Base-by-base conservation (phyloP, 2,888 invertebrate species). In the Ernsta delagoae region DNA sequence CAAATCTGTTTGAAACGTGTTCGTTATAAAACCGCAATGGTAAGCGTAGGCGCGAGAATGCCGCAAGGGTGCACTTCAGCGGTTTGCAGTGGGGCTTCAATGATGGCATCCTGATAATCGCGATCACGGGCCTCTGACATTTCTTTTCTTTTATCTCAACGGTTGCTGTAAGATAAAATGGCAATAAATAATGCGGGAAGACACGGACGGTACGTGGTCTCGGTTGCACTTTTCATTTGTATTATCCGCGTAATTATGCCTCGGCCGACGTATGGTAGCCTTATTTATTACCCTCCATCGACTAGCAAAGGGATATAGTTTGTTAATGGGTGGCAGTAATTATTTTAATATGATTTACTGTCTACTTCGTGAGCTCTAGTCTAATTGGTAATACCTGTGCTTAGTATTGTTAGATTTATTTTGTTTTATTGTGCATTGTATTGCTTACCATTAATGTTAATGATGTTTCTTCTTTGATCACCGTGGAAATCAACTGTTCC, bases 141-240 rank as follows among this genome's bases (percentile, higher is more conserved):
- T 91, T 91, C 88, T 91, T 90, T 90, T 91, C 89, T 91, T 91
- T 91, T 89, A 91, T 90, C 89, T 83, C 85, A 83, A 86, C 86
- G 85, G 87, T 87, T 87, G 85, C 83, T 75, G 82, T 83, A 82
- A 90, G 89, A 92, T 91, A 91, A 92, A 91, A 83, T 80, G 79
- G 89, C 82, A 91, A 90, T 92, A 92, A 92, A 92, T 92, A 90
- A 90, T 89, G 83, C 70, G 82, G 78, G 79, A 83, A 83, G 90
- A 88, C 89, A 82, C 81, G 82, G 77, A 79, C 80, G 61, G 82
- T 86, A 86, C 87, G 87, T 88, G 88, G 85, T 83, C 84, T 75
- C 85, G 79, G 87, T 83, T 87, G 89, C 87, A 87, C 85, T 88
- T 88, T 88, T 85, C 87, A 87, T 88, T 87, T 87, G 86, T 88